Base-by-base conservation (phyloP, 2,113 vertebrate species). In the Pogonocichla stellata region DNA sequence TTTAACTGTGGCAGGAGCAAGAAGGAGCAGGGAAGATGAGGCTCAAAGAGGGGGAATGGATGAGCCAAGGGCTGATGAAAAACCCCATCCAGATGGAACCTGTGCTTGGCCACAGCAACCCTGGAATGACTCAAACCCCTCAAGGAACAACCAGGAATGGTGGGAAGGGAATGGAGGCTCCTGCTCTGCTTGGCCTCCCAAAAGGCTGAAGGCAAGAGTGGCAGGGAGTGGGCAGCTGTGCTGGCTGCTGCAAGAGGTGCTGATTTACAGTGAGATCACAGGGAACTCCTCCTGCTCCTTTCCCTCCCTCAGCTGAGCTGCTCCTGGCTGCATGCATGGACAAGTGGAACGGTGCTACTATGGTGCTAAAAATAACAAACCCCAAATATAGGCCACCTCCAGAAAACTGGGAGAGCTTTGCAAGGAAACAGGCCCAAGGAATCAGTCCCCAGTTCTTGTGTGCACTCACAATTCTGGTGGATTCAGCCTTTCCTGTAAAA, bases 301-400 rank as follows among this genome's bases (percentile, higher is more conserved):
- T 62, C 60, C 50, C 57, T 69, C 19, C 51, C 72, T 79, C 57
- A 79, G 88, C 84, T 82, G 86, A 83, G 87, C 80, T 86, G 57
- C 34, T 82, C 62, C 83, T 62, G 29, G 34, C 87, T 92, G 48
- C 72, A 0, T 69, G 92, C 62, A 82, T 0, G 0, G 83, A 43
- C 90, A 95, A 60, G 94, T 64, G 72, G 14, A 67, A 61, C 0
- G 3, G 61, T 58, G 70, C 74, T 87, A 12, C 70, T 57, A 13
- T 25, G 36, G 71, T 38, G 82, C 86, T 95, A 85, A 92, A 80
- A 86, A 95, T 48, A 95, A 86, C n/a, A 69, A 80, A 80, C 11
- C 43, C 60, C 72, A 80, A 82, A 65, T 8, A 13, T 5, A 4
- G 40, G 72, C 40, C 22, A 14, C 31, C 28, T 38, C 20, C 50